Evolutionary conservation across 2,113 vertebrate genomes (phyloP), one percentile per base, ranked within the genome.

Genomic region (Chionodraco myersi): DNA sequence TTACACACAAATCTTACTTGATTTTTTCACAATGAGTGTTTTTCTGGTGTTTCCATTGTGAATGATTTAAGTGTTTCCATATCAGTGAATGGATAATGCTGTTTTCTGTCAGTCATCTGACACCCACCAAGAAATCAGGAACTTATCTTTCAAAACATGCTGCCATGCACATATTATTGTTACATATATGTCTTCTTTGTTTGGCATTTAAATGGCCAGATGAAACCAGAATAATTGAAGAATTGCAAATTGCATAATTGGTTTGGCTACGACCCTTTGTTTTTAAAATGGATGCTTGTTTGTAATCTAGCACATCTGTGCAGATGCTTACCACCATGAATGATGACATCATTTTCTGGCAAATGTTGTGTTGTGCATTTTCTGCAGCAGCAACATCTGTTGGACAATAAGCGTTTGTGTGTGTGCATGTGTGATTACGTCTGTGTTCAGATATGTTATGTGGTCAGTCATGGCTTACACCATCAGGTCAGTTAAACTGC

Each of bases 371-470:
- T 21, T 49, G 62, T 74, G 61, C 49, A 6, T 70, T 69, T 36
- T 60, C 51, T n/a, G 45, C 57, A 53, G 10, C 57, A 47, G 26
- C 45, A 86, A 80, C 69, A 87, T 84, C 78, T 84, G 68, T 56
- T 16, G 47, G 23, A 52, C 18, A 47, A 18, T 57, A 30, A 59
- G 23, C 14, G 4, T 48, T 12, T 41, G 62, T 48, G 36, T 71
- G 30, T 10, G 58, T 44, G 34, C 26, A 30, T 41, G 52, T 49
- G 30, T 16, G 18, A 16, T n/a, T 34, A 10, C 16, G 5, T 30
- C n/a, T 79, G 48, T 82, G 64, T 63, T 23, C 18, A 52, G 10
- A 44, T 58, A 18, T 5, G 12, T 73, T 12, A 70, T 66, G 53
- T 73, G 53, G 57, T 69, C 49, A 4, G 34, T 60, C 71, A 68